phyloP scores from a whole-genome alignment of 2,888 invertebrate species.

The Drosophila flavopinicola region DNA sequence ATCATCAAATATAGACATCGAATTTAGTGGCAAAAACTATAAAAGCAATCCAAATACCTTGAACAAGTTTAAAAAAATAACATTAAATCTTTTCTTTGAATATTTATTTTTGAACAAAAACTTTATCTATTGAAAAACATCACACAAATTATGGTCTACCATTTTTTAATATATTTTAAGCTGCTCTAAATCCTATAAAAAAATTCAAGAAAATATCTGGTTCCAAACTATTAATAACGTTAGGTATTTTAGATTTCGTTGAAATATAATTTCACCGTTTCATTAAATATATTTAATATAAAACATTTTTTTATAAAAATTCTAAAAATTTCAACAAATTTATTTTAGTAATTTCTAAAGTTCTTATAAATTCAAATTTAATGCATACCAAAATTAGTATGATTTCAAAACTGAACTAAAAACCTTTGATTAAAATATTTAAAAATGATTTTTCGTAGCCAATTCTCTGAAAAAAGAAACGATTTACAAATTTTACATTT shows the following conservation, averaged over 20 bases:
- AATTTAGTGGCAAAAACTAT: not conserved
- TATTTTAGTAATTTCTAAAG: no score
- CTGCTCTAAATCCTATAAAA: not conserved
- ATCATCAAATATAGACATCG: not conserved
- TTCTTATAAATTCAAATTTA: no score
- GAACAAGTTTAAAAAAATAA: not conserved
- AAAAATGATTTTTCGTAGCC: no score
- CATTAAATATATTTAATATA: not conserved
- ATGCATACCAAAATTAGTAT: no score
- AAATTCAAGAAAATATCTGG: not conserved
- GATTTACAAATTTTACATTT: not conserved
- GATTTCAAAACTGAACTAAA: no score
- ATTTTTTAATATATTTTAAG: no score
- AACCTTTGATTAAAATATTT: no score
- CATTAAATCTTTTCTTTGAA: not conserved
- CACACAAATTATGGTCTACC: not conserved
- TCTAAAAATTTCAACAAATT: not conserved
- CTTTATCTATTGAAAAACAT: not conserved
- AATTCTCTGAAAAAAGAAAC: no score
- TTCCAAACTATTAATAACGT: no score
- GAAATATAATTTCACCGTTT: not conserved
- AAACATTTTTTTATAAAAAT: not conserved
- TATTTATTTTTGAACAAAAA: not conserved
- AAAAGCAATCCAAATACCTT: no score
- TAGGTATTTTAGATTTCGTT: not conserved